These are phyloP conservation scores for Nasua narica DNA, from an alignment of 2,797 vertebrate species.

Conservation along the genomic window DNA sequence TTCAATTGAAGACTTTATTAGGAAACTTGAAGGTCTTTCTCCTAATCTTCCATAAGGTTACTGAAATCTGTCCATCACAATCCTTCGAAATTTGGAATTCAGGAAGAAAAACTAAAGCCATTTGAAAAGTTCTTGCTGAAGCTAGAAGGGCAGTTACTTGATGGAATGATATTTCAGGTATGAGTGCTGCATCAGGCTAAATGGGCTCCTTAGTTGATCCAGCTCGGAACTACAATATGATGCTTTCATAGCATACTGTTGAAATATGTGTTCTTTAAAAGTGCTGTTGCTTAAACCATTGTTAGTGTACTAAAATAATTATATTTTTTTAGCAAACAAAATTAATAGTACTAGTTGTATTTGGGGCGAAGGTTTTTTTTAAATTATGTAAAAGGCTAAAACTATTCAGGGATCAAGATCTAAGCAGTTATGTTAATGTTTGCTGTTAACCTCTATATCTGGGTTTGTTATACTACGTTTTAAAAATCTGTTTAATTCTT, in stretches of 20 bases:
- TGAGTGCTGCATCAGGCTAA: neutral
- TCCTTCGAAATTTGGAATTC: constrained; percentile 96
- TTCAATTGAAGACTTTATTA: constrained; percentile 25
- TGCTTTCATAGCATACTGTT: neutral
- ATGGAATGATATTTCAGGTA: constrained; percentile 98
- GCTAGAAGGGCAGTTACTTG: constrained; percentile 95
- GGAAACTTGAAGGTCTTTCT: constrained; percentile 7
- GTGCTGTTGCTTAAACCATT: constrained; percentile 47
- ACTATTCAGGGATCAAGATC: neutral
- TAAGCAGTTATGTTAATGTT: neutral
- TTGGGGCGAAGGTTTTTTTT: neutral
- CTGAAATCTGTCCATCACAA: constrained; percentile 99
- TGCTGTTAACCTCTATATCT: constrained; percentile 16
- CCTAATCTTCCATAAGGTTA: constrained; percentile 84
- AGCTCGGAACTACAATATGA: neutral
- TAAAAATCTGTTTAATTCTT: neutral
- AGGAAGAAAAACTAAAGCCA: constrained; percentile 97
- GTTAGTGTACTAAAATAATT: neutral
- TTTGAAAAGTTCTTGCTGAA: constrained; percentile 97
- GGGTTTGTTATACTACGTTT: neutral
- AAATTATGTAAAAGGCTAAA: neutral
- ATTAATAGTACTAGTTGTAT: neutral
- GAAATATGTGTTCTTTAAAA: constrained; percentile 41
- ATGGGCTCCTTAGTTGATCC: neutral
- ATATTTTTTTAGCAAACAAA: neutral